Evolutionary conservation across 2,888 invertebrate genomes (phyloP).

Genomic region (Callinectes sapidus): DNA sequence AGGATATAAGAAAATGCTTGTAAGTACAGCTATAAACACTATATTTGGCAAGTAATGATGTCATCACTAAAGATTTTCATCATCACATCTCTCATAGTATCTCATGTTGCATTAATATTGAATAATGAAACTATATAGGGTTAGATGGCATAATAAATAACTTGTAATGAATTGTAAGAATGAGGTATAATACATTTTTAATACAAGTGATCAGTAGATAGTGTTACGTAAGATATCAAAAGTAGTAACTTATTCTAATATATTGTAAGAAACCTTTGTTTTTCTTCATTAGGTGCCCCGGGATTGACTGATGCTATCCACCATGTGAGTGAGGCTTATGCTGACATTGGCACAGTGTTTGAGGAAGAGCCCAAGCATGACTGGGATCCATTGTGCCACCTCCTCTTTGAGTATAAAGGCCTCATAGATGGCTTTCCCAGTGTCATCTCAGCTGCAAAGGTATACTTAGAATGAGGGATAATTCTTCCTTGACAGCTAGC

Average conservation of each 20-base stretch:
- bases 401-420: conserved; percentile 95
- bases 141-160: neutral
- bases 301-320: conserved; percentile 86
- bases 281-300: conserved; percentile 60
- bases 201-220: neutral
- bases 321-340: conserved; percentile 91
- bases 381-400: conserved; percentile 93
- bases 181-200: neutral
- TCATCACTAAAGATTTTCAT: neutral
- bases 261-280: neutral
- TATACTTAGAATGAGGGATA: conserved; percentile 74
- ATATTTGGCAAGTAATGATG: too few species aligned
- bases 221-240: neutral
- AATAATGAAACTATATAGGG: neutral
- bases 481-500: neutral
- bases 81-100: neutral
- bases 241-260: neutral
- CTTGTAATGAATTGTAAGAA: neutral
- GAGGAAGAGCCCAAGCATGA: conserved; percentile 93
- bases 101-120: neutral
- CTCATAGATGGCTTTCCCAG: conserved; percentile 93
- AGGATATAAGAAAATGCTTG: neutral
- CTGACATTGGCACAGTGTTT: conserved; percentile 90
- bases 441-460: conserved; percentile 91
- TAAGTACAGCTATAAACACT: neutral